phyloP scores from a whole-genome alignment of 2,113 vertebrate species.

The Clarias batrachus region DNA sequence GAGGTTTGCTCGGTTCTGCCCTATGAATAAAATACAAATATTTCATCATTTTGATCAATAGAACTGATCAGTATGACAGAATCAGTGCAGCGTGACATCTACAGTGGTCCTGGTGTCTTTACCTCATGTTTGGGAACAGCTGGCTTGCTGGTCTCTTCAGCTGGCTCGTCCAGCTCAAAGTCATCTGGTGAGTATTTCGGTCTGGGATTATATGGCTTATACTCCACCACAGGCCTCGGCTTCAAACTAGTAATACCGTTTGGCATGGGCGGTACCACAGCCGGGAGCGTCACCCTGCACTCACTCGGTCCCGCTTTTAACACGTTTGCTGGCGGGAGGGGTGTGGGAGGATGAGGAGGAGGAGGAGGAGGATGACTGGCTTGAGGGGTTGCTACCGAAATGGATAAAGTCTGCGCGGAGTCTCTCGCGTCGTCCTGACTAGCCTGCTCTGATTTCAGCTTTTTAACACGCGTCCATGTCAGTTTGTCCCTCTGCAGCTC shows the following conservation, averaged over 20 bases:
- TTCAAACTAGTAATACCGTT: slow-evolving; percentile 71
- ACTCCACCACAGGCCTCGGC: slow-evolving; percentile 64
- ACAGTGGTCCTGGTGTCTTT: not conserved
- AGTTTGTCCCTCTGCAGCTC: slow-evolving; percentile 77
- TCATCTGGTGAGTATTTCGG: slow-evolving; percentile 76
- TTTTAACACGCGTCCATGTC: slow-evolving; percentile 96
- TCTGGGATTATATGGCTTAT: slow-evolving; percentile 74
- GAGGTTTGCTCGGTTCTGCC: slow-evolving; percentile 23
- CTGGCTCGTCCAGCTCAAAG: slow-evolving; percentile 71
- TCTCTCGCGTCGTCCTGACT: slow-evolving; percentile 58
- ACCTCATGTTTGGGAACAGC: slow-evolving; percentile 61
- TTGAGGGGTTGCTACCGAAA: slow-evolving; percentile 24
- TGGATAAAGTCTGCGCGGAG: slow-evolving; percentile 41
- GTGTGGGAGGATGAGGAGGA: slow-evolving; percentile 19
- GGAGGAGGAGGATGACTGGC: slow-evolving; percentile 34
- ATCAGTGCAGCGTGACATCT: not conserved
- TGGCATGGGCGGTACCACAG: slow-evolving; percentile 73
- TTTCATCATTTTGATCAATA: not conserved
- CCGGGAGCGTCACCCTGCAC: slow-evolving; percentile 65
- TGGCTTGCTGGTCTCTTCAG: slow-evolving; percentile 60
- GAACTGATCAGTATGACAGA: not conserved
- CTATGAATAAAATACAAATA: slow-evolving; percentile 29
- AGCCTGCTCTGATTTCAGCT: slow-evolving; percentile 74
- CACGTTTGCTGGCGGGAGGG: slow-evolving; percentile 5
- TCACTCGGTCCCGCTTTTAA: slow-evolving; percentile 25